phyloP scores from a whole-genome alignment of 2,888 invertebrate genomes.

The Agonopterix arenella region DNA sequence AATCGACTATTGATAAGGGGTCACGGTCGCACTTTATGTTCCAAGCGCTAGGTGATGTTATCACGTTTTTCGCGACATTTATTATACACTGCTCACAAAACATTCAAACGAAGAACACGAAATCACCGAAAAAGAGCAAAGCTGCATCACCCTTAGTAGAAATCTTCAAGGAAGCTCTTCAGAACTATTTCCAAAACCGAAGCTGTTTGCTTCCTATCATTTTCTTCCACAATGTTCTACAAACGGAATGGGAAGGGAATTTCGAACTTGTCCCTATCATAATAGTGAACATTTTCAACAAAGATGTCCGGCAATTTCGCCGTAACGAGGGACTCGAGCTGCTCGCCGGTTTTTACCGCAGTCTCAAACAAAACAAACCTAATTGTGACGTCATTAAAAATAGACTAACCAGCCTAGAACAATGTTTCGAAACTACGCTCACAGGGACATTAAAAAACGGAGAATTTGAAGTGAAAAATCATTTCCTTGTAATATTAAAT shows the following conservation, averaged over 20 bases:
- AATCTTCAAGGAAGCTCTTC: slow-evolving; percentile 72
- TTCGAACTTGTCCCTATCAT: slow-evolving; percentile 76
- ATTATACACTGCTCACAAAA: slow-evolving; percentile 79
- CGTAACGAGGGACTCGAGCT: slow-evolving; percentile 82
- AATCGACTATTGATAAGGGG: slow-evolving; percentile 79
- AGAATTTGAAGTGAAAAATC: slow-evolving; percentile 69
- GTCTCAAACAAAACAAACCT: slow-evolving; percentile 68
- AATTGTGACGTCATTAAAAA: slow-evolving; percentile 35
- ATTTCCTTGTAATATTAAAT: slow-evolving; percentile 73
- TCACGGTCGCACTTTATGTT: slow-evolving; percentile 78
- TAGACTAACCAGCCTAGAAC: slow-evolving; percentile 61
- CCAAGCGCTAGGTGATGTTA: slow-evolving; percentile 80
- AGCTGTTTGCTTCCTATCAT: slow-evolving; percentile 80
- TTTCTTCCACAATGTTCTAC: slow-evolving; percentile 80
- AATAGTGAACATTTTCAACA: slow-evolving; percentile 77
- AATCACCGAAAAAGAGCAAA: slow-evolving; percentile 47
- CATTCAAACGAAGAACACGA: slow-evolving; percentile 37
- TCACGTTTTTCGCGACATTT: slow-evolving; percentile 80
- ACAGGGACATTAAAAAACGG: slow-evolving; percentile 48
- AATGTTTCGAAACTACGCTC: slow-evolving; percentile 56
- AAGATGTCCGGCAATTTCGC: slow-evolving; percentile 79
- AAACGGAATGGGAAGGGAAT: slow-evolving; percentile 80
- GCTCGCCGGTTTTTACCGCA: slow-evolving; percentile 79
- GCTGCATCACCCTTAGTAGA: slow-evolving; percentile 51
- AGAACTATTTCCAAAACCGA: slow-evolving; percentile 79